A percentile compares a stretch with the other conserved stretches of the same genome.
These are phyloP conservation scores for Clarias magur DNA, from an alignment of 2,113 vertebrate genomes.

Conservation along the genomic window DNA sequence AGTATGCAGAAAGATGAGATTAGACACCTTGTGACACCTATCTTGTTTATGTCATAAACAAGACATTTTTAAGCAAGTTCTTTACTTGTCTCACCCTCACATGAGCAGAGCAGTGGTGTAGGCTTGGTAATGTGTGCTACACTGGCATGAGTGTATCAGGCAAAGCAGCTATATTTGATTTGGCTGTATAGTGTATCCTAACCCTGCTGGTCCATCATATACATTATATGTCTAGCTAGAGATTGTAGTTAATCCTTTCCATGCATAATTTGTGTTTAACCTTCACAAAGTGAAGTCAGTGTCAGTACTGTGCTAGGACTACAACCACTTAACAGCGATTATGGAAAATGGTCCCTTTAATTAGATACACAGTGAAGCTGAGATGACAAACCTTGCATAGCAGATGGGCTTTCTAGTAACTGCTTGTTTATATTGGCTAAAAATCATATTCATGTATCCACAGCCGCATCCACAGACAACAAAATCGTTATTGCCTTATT, in stretches of 20 bases:
- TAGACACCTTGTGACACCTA: background rate
- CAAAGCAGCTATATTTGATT: background rate
- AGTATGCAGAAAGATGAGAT: background rate
- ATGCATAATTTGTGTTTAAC: background rate
- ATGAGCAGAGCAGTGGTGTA: background rate
- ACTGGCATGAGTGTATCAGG: background rate
- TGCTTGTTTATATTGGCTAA: background rate
- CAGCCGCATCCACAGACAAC: background rate
- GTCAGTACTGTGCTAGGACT: background rate
- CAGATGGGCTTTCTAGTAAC: background rate
- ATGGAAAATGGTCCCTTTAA: background rate
- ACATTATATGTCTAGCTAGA: background rate
- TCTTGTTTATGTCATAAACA: background rate
- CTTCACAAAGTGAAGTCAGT: too few species aligned
- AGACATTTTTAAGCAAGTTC: background rate
- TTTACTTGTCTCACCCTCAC: background rate
- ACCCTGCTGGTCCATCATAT: background rate
- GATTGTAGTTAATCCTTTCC: background rate
- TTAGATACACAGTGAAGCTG: background rate
- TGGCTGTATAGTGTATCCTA: background rate
- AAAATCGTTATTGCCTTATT: conserved; percentile 22
- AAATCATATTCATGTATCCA: background rate
- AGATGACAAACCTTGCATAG: background rate
- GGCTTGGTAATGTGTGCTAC: background rate
- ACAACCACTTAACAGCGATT: background rate